Evolutionary conservation across 1,140 invertebrate genomes (phyloP).

Genomic region (Polypedilum vanderplanki): DNA sequence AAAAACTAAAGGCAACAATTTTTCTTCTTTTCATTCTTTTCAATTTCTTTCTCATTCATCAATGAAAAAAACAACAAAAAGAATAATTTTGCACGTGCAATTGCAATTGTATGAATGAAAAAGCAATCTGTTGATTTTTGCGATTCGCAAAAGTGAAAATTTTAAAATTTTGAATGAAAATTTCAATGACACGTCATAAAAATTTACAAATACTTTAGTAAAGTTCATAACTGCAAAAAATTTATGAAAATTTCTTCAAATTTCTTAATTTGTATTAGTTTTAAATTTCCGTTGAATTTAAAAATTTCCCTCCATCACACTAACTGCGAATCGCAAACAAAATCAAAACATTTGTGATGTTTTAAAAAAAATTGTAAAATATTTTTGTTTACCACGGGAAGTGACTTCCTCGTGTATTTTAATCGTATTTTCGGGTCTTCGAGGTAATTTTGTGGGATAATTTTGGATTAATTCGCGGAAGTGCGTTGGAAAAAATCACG

Average conservation of each 20-base stretch:
- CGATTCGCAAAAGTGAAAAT: background rate
- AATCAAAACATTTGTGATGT: background rate
- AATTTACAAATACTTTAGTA: background rate
- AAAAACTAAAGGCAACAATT: too few relatives aligned
- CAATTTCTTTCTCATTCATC: background rate
- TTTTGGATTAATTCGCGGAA: background rate
- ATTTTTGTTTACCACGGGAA: slow-evolving; percentile 17
- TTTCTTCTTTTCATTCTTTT: background rate
- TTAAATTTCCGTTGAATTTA: background rate
- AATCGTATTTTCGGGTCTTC: slow-evolving; percentile 5
- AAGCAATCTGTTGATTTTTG: background rate
- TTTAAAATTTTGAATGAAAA: background rate
- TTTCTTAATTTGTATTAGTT: background rate
- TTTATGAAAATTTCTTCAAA: background rate
- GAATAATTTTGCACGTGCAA: background rate
- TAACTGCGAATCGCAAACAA: background rate
- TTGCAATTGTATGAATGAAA: slow-evolving; percentile 1
- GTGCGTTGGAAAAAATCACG: background rate
- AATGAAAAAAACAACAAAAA: background rate
- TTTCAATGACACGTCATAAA: background rate
- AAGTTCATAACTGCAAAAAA: background rate
- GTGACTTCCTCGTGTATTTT: slow-evolving; percentile 2
- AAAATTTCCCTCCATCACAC: background rate
- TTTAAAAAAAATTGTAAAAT: background rate
- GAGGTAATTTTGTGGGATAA: background rate